Percentiles rank a stretch among this genome's conserved stretches.
phyloP scores from a whole-genome alignment of 2,797 vertebrate species.

The Alcedo atthis region DNA sequence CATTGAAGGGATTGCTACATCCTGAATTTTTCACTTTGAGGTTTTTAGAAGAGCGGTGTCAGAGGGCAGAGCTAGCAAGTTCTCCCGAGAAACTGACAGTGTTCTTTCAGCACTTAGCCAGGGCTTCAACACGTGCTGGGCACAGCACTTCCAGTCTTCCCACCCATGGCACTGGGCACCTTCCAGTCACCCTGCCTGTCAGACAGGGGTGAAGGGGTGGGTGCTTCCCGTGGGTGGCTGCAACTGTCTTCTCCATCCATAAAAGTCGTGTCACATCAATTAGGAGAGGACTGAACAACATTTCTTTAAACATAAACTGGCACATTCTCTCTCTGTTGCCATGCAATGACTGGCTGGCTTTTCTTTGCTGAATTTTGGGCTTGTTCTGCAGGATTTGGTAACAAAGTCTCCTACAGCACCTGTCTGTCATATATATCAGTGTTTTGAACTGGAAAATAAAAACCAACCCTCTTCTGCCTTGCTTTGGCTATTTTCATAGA shows the following conservation, averaged over 20 bases:
- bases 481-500: neutral
- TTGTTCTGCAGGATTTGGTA: neutral
- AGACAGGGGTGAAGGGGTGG: rapidly evolving
- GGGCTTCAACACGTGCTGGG: neutral
- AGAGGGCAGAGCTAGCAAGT: constrained; percentile 22
- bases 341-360: neutral
- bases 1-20: constrained; percentile 23
- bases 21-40: constrained; percentile 37
- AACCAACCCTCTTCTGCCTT: rapidly evolving
- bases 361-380: neutral
- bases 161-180: neutral
- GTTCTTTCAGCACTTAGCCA: neutral
- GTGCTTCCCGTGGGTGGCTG: rapidly evolving
- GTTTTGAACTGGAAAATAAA: neutral
- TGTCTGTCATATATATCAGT: neutral
- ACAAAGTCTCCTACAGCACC: neutral
- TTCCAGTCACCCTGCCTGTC: neutral
- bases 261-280: neutral
- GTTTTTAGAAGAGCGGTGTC: constrained; percentile 42
- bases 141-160: neutral
- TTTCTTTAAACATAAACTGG: neutral
- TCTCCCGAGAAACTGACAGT: neutral
- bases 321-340: neutral
- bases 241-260: neutral
- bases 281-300: neutral